Conservation (phyloP, 1,140 invertebrate species). For the Drosophila ogumai region DNA sequence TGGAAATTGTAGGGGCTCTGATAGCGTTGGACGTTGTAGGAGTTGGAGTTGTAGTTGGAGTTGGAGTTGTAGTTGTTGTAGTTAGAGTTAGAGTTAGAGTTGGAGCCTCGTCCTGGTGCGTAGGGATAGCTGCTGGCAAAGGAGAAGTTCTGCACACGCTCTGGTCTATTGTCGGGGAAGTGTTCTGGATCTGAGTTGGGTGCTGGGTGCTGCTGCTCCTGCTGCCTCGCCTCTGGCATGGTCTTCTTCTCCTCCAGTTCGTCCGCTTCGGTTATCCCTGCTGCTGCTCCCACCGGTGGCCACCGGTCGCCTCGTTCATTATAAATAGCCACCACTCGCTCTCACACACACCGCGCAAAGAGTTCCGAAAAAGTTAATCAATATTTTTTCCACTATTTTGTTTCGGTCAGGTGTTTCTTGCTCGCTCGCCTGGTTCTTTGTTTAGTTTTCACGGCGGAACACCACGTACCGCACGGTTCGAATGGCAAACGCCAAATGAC, state of each 20-base stretch:
- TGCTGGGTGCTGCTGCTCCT: conserved; percentile 55
- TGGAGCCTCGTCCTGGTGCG: conserved; percentile 57
- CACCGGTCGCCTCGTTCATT: conserved; percentile 38
- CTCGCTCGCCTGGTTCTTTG: conserved; percentile 21
- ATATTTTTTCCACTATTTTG: conserved; percentile 52
- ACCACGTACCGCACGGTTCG: conserved; percentile 71
- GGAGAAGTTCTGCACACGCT: conserved; percentile 72
- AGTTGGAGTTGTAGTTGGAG: conserved; percentile 17
- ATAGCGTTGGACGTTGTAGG: conserved; percentile 63
- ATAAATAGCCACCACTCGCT: conserved; percentile 52
- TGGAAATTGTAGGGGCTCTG: conserved; percentile 66
- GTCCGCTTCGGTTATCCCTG: conserved; percentile 21
- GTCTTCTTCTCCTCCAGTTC: conserved; percentile 22
- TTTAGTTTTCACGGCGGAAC: conserved; percentile 42
- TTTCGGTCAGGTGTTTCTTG: conserved; percentile 35
- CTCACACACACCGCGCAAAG: conserved; percentile 13
- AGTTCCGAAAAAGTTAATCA: conserved; percentile 64
- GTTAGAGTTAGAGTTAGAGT: conserved; percentile 18
- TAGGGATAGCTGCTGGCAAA: conserved; percentile 78
- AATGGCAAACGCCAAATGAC: conserved; percentile 79
- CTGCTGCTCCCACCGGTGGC: conserved; percentile 22
- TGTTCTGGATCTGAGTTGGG: conserved; percentile 61
- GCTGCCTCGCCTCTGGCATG: conserved; percentile 69
- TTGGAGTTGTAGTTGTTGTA: conserved; percentile 15
- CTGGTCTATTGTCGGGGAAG: conserved; percentile 69